These are phyloP conservation scores for Mongoloraphidia duomilia DNA, from an alignment of 2,888 invertebrate species.

Conservation along the genomic window DNA sequence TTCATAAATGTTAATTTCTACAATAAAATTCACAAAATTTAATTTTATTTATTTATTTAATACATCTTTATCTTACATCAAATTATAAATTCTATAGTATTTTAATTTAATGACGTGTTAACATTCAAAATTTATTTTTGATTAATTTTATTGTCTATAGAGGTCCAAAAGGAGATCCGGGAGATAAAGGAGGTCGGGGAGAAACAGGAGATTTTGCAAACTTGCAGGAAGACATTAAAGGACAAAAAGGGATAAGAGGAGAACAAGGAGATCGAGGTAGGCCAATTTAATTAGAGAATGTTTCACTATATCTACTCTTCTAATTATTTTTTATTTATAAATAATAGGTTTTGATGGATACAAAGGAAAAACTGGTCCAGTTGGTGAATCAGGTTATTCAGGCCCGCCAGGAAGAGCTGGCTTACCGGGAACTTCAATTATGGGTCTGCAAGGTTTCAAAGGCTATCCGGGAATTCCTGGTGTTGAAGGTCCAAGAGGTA, in stretches of 20 bases:
- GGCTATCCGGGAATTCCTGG: conserved; percentile 54
- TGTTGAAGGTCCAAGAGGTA: conserved; percentile 47
- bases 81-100: background rate
- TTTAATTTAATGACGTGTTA: background rate
- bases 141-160: conserved; percentile 11
- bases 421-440: conserved; percentile 22
- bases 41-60: no score
- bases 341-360: conserved; percentile 32
- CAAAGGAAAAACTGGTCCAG: conserved; percentile 38
- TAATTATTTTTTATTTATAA: conserved; percentile 8
- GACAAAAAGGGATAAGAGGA: conserved; percentile 31
- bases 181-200: conserved; percentile 28
- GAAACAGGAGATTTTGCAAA: conserved; percentile 21
- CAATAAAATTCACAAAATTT: no score
- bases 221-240: conserved; percentile 17
- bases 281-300: conserved; percentile 20
- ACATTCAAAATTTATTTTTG: no score
- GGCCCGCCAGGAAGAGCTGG: conserved; percentile 34
- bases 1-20: background rate
- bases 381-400: conserved; percentile 32
- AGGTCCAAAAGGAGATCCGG: conserved; percentile 26
- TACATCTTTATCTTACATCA: no score
- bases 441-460: conserved; percentile 45
- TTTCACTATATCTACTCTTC: background rate
- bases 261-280: conserved; percentile 18